phyloP scores from a whole-genome alignment of 2,113 vertebrate genomes.

The Semnopithecus entellus region DNA sequence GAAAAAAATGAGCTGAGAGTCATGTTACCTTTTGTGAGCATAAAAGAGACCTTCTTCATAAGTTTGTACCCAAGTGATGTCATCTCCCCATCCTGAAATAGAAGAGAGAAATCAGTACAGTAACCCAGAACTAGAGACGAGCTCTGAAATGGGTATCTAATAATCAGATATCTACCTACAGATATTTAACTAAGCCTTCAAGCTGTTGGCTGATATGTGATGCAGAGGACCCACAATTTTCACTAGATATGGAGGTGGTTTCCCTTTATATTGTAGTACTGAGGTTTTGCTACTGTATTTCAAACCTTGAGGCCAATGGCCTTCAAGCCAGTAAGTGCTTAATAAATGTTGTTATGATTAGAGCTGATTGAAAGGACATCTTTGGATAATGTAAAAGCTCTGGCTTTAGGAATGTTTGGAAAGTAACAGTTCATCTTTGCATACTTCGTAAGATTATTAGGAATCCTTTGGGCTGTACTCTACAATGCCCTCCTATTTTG shows the following conservation, averaged over 20 bases:
- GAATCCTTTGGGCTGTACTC: neutral
- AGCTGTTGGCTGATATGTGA: neutral
- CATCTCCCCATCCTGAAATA: slow-evolving; percentile 90
- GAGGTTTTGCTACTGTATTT: neutral
- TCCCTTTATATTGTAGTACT: neutral
- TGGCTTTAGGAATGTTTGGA: neutral
- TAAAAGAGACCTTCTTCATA: slow-evolving; percentile 90
- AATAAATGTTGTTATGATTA: neutral
- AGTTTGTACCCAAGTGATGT: slow-evolving; percentile 88
- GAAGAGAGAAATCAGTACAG: neutral
- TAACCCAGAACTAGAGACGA: neutral
- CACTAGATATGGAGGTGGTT: neutral
- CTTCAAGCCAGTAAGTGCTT: neutral
- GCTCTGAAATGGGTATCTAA: neutral
- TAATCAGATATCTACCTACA: neutral
- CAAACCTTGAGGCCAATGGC: neutral
- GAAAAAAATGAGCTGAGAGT: neutral
- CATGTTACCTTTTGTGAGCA: slow-evolving; percentile 85
- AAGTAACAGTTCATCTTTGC: neutral
- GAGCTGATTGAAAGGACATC: neutral
- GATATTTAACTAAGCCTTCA: neutral
- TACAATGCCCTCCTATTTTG: neutral
- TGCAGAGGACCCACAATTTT: neutral
- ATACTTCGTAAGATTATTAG: neutral
- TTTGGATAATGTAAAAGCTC: neutral